Percentiles rank a stretch among this genome's conserved stretches.
phyloP scores from a whole-genome alignment of 2,888 invertebrate species.

The Seladonia tumulorum region DNA sequence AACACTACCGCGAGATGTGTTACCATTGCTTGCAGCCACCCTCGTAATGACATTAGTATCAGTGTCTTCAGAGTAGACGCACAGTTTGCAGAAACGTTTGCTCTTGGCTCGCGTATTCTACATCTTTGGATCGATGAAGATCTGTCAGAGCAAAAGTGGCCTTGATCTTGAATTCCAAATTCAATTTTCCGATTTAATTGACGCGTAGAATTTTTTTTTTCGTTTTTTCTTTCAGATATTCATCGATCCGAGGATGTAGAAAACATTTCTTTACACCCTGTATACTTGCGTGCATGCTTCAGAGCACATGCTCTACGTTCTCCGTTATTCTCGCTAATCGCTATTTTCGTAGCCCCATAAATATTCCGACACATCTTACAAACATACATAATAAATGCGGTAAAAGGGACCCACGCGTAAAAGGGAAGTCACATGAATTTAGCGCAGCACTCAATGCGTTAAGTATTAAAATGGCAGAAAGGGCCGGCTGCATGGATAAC shows the following conservation, averaged over 20 bases:
- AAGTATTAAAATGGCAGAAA: not conserved
- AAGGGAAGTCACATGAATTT: not conserved
- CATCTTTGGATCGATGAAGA: too few species aligned
- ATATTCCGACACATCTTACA: not conserved
- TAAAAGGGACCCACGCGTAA: not conserved
- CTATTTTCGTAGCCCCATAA: not conserved
- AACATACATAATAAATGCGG: not conserved
- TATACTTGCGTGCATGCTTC: too few species aligned
- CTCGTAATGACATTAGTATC: not conserved
- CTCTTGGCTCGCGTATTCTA: too few species aligned
- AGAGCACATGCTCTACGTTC: not conserved
- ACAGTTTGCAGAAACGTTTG: not conserved
- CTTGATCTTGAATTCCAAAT: too few species aligned
- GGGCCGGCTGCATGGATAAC: not conserved
- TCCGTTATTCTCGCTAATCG: not conserved
- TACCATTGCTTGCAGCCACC: not conserved
- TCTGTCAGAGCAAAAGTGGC: too few species aligned
- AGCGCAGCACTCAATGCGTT: constrained; percentile 4
- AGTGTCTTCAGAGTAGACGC: not conserved
- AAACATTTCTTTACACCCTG: too few species aligned
- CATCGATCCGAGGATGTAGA: too few species aligned
- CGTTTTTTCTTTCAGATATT: too few species aligned
- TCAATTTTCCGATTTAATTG: too few species aligned
- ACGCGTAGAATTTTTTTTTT: too few species aligned
- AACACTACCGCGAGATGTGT: constrained; percentile 22